Conservation (phyloP, 2,113 vertebrate genomes). For the Willisornis vidua region DNA sequence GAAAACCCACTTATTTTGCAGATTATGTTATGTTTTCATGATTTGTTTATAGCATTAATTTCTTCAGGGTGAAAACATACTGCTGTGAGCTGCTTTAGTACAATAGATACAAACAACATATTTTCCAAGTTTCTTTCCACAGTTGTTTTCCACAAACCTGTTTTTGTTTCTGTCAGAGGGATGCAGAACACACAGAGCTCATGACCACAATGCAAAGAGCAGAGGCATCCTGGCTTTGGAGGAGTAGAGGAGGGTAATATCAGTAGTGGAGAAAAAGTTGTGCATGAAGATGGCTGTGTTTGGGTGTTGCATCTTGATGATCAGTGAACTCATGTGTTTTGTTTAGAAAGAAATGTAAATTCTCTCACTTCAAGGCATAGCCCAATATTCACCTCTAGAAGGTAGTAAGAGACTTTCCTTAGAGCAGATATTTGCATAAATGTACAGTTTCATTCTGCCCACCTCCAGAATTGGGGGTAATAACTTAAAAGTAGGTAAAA, state of each 20-base stretch:
- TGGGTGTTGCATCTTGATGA: background rate
- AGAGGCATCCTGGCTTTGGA: background rate
- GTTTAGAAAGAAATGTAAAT: background rate
- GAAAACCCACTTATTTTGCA: background rate
- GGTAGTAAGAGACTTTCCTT: background rate
- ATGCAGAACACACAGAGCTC: background rate
- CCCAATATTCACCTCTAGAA: background rate
- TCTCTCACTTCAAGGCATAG: background rate
- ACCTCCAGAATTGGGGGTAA: background rate
- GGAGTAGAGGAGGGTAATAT: background rate
- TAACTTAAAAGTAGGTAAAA: background rate
- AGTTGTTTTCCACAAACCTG: background rate
- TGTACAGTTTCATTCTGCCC: background rate
- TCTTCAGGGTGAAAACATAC: background rate
- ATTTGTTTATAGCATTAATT: background rate
- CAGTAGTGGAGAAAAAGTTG: background rate
- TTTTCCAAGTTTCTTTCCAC: background rate
- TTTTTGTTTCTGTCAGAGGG: background rate
- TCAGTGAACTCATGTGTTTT: background rate
- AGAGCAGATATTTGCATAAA: background rate
- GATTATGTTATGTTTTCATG: background rate
- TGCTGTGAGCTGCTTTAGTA: background rate
- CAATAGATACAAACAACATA: background rate
- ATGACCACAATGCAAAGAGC: background rate
- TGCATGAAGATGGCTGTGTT: fast-evolving